Conservation (phyloP, 2,797 vertebrate genomes). For the Schizopygopsis malacanthus region DNA sequence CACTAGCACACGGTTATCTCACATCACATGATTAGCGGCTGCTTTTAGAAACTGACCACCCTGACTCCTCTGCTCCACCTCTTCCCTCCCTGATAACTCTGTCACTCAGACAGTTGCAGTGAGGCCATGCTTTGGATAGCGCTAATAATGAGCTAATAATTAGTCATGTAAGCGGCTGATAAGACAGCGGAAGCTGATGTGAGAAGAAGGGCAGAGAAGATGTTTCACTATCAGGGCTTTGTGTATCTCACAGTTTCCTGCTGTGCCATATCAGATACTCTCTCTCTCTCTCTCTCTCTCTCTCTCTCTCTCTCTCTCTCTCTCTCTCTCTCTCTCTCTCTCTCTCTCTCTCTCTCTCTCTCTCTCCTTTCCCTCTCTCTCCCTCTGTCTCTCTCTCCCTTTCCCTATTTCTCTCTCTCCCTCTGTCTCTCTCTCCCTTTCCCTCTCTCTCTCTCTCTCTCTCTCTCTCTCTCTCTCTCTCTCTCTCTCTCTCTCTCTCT, state of each 20-base stretch:
- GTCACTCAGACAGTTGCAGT: constrained; percentile 33
- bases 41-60: constrained; percentile 59
- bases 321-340: too few relatives aligned
- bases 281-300: constrained; percentile 27
- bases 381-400: too few relatives aligned
- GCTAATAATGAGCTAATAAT: constrained; percentile 59
- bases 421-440: too few relatives aligned
- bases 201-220: constrained; percentile 40
- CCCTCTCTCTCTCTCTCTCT: too few relatives aligned
- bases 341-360: too few relatives aligned
- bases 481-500: too few relatives aligned
- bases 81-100: constrained; percentile 59
- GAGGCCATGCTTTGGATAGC: constrained; percentile 21
- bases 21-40: constrained; percentile 55
- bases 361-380: too few relatives aligned
- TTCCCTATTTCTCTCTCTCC: too few relatives aligned
- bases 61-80: constrained; percentile 54
- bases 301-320: not conserved
- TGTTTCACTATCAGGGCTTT: constrained; percentile 32
- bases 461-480: too few relatives aligned
- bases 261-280: constrained; percentile 32
- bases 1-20: constrained; percentile 55
- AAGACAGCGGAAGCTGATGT: constrained; percentile 52
- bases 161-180: constrained; percentile 53
- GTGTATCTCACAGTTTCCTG: constrained; percentile 36